Evolutionary conservation across 2,797 vertebrate species (phyloP), one percentile per base, ranked within the genome.

Genomic region (Cirrhinus molitorella): DNA sequence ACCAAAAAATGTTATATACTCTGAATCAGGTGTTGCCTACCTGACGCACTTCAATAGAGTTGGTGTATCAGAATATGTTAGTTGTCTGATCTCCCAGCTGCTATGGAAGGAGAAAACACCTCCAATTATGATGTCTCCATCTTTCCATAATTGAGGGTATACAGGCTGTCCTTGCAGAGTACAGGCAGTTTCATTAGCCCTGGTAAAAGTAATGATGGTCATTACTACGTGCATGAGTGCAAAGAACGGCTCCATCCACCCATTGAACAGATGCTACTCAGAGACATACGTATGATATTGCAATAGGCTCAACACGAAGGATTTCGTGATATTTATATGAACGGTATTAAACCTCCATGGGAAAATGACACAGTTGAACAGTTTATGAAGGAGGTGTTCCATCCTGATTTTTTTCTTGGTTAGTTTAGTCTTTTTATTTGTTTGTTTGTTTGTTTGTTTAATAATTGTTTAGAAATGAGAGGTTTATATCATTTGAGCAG

Each of bases 41-140:
- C 92, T 93, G 65, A 68, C 89, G 78, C 94, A 95, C 82, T 91
- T 89, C 37, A 93, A 81, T 28, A 90, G 87, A 34, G 53, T 47
- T 37, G 93, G 94, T 63, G 87, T 87, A 12, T 87, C 43, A 23
- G 6, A 83, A 80, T 91, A 95, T 55, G 68, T 85, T 1, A 91
- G 81, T 6, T 90, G 55, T 85, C 61, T 87, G 53, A 88, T 57
- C 49, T 87, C 88, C 93, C 92, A 94, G 85, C 88, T 94, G 77
- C 89, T 93, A 86, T 95, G 93, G 16, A 95, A 94, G 71, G 92
- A 90, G 16, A 94, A 95, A 43, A 94, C 89, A 3, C 91, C 94
- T 45, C 94, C 94, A 51, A 95, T 21, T 45, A 91, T 86, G 45
- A 95, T 91, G 75, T 94, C 91, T 1, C 94, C 94, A 37, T 93